A percentile compares a stretch with the other conserved stretches of the same genome.
These are phyloP conservation scores for Triplophysa tibetana DNA, from an alignment of 2,113 vertebrate species.

Conservation along the genomic window DNA sequence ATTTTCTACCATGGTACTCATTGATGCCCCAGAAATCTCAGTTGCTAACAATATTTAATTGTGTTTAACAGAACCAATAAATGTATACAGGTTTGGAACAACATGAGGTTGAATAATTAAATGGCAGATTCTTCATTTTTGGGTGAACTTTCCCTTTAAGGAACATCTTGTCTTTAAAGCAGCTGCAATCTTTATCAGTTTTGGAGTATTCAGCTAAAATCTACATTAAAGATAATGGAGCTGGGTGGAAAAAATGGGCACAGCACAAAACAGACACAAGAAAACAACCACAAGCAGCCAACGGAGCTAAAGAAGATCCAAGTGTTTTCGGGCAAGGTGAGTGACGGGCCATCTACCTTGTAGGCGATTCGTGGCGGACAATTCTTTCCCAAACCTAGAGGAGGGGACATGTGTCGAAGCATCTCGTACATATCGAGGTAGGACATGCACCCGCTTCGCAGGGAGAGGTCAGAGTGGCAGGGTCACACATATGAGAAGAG, in stretches of 20 bases:
- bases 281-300: slow-evolving; percentile 52
- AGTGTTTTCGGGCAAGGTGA: slow-evolving; percentile 11
- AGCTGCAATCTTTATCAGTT: no score
- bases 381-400: slow-evolving; percentile 99
- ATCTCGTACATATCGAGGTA: slow-evolving; percentile 99
- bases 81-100: no score
- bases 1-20: no score
- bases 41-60: no score
- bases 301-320: background rate
- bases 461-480: slow-evolving; percentile 43
- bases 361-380: slow-evolving; percentile 96
- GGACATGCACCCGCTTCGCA: slow-evolving; percentile 91
- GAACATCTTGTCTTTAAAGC: no score
- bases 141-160: no score
- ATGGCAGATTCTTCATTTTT: no score
- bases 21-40: no score
- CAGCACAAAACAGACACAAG: slow-evolving; percentile 43
- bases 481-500: slow-evolving; percentile 49
- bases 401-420: slow-evolving; percentile 99
- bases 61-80: no score
- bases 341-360: slow-evolving; percentile 86
- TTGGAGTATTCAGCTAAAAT: background rate
- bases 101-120: no score
- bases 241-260: slow-evolving; percentile 41
- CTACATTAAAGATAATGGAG: slow-evolving; percentile 13